These are phyloP conservation scores for Cryptotermes secundus DNA, from an alignment of 1,140 invertebrate species.

Conservation along the genomic window DNA sequence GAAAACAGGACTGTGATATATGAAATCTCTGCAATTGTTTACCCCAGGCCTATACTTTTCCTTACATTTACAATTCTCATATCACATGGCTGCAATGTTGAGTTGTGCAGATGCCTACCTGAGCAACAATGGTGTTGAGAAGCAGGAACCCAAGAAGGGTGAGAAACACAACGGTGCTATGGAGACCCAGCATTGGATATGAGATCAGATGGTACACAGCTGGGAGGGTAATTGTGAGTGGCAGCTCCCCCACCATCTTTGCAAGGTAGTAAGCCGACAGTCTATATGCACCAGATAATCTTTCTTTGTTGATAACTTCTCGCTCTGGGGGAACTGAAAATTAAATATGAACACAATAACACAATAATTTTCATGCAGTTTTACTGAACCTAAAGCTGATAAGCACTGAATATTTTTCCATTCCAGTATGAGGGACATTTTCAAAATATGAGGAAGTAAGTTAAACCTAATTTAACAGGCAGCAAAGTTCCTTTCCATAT, in stretches of 20 bases:
- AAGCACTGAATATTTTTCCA: too few species aligned
- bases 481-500: too few species aligned
- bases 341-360: background rate
- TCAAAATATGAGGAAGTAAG: too few species aligned
- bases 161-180: slow-evolving; percentile 65
- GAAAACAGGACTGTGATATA: too few species aligned
- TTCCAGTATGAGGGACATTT: too few species aligned
- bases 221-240: slow-evolving; percentile 73
- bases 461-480: too few species aligned
- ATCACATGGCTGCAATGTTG: background rate
- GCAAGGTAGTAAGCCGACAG: slow-evolving; percentile 83
- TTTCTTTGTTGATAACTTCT: slow-evolving; percentile 82
- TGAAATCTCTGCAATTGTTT: too few species aligned
- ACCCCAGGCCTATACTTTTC: too few species aligned
- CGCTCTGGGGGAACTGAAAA: slow-evolving; percentile 74
- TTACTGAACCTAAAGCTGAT: too few species aligned
- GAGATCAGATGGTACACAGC: slow-evolving; percentile 78
- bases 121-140: slow-evolving; percentile 75
- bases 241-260: slow-evolving; percentile 82
- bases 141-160: slow-evolving; percentile 71
- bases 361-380: too few species aligned
- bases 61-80: too few species aligned
- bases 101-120: slow-evolving; percentile 49
- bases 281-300: slow-evolving; percentile 77
- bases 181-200: slow-evolving; percentile 72